These are phyloP conservation scores for Diplolepis rosae DNA, from an alignment of 2,888 invertebrate genomes.

Conservation along the genomic window DNA sequence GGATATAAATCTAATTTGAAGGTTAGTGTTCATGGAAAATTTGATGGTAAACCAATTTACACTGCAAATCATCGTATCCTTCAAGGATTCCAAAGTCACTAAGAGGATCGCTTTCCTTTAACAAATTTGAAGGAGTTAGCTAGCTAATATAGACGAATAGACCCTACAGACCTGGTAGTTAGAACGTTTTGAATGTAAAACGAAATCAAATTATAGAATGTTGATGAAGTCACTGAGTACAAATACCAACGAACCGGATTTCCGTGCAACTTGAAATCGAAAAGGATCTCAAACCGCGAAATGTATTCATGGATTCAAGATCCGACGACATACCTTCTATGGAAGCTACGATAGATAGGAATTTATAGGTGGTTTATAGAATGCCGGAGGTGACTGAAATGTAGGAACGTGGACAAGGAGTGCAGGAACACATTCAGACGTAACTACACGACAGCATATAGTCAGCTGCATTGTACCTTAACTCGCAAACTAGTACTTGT, in stretches of 20 bases:
- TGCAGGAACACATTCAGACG: conserved; percentile 21
- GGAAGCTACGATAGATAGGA: conserved; percentile 3
- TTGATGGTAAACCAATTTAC: too few relatives aligned
- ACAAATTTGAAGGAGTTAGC: neutral
- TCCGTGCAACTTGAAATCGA: conserved; percentile 26
- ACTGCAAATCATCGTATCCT: too few relatives aligned
- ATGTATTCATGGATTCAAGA: conserved; percentile 25
- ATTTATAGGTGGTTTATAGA: conserved; percentile 30
- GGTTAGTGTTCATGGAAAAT: neutral
- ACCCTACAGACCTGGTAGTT: neutral
- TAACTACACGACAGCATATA: neutral
- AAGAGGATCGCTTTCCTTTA: neutral
- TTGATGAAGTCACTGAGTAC: neutral
- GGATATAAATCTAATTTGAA: neutral
- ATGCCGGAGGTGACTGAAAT: conserved; percentile 27
- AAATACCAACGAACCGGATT: conserved; percentile 9
- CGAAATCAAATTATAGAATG: conserved; percentile 18
- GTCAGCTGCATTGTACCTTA: conserved; percentile 18
- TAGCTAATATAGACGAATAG: neutral
- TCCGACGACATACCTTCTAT: conserved; percentile 10
- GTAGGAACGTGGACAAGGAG: conserved; percentile 27
- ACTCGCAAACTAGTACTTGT: conserved; percentile 26
- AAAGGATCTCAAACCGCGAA: conserved; percentile 26
- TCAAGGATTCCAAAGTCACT: too few relatives aligned
- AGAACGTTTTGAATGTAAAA: neutral